Evolutionary conservation across 2,888 invertebrate genomes (phyloP).

Genomic region (Scotopteryx bipunctaria): DNA sequence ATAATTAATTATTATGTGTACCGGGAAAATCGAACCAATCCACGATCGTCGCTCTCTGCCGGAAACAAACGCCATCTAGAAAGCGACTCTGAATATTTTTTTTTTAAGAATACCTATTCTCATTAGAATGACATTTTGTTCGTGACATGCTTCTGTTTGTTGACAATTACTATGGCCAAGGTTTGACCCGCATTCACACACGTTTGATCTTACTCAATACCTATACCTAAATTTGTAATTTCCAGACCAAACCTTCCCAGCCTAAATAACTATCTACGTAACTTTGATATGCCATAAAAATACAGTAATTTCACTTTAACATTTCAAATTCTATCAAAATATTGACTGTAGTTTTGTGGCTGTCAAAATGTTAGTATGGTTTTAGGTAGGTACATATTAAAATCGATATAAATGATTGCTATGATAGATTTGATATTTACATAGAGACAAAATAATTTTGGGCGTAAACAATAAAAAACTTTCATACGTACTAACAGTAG

Average conservation of each 20-base stretch:
- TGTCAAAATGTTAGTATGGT: constrained; percentile 2
- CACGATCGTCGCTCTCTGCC: too few species aligned
- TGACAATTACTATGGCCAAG: not conserved
- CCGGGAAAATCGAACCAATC: too few species aligned
- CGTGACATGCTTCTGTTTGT: too few species aligned
- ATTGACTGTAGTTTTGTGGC: not conserved
- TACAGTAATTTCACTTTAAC: not conserved
- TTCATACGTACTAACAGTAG: not conserved
- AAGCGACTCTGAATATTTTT: too few species aligned
- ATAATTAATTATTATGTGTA: too few species aligned
- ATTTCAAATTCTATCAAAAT: not conserved
- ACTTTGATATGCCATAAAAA: not conserved
- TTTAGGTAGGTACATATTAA: constrained; percentile 1
- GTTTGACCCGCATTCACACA: constrained; percentile 9
- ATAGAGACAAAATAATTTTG: constrained; percentile 7
- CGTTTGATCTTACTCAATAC: not conserved
- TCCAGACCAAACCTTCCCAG: constrained; percentile 15
- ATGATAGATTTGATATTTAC: constrained; percentile 14
- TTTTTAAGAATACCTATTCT: too few species aligned
- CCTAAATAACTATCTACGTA: not conserved
- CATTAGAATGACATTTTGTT: too few species aligned
- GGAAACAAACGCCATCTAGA: too few species aligned
- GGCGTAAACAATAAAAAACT: constrained; percentile 2
- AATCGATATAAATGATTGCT: constrained; percentile 1
- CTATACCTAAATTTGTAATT: not conserved